A percentile compares a stretch with the other conserved stretches of the same genome.
Evolutionary conservation across 2,888 invertebrate species (phyloP).

Genomic region (Diloba caeruleocephala): DNA sequence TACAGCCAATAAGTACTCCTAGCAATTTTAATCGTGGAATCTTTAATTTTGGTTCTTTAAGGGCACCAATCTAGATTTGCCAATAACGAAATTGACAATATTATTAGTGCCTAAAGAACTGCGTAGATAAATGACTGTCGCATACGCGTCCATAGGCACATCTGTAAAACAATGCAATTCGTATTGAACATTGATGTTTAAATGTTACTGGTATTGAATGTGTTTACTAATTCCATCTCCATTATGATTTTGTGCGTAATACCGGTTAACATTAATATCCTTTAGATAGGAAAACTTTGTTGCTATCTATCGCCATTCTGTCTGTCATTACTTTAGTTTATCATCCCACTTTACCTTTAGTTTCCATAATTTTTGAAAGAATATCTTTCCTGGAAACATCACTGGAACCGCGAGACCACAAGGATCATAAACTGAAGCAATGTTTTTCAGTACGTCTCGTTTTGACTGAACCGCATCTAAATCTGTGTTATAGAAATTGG

Average conservation of each 20-base stretch:
- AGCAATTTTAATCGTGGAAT: conserved; percentile 12
- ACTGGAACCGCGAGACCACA: conserved; percentile 5
- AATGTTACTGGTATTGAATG: no score
- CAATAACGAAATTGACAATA: conserved; percentile 35
- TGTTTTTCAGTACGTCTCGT: neutral
- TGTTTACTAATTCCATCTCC: no score
- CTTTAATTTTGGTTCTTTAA: conserved; percentile 18
- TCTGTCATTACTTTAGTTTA: neutral
- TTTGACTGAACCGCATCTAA: neutral
- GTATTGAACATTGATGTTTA: neutral
- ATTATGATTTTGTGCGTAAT: neutral
- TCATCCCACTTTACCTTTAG: neutral
- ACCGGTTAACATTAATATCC: neutral
- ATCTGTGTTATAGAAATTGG: neutral
- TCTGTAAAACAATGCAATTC: conserved; percentile 1
- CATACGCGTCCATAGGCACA: neutral
- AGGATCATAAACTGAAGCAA: neutral
- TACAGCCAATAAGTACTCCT: conserved; percentile 5
- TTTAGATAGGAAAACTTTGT: neutral
- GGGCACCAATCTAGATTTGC: conserved; percentile 33
- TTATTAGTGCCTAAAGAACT: neutral
- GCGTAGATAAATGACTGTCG: neutral
- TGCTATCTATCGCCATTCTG: neutral
- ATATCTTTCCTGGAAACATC: conserved; percentile 5
- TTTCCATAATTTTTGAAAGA: conserved; percentile 8